Percentiles rank a stretch among this genome's conserved stretches.
phyloP scores from a whole-genome alignment of 2,113 vertebrate genomes.

The Salminus brasiliensis region DNA sequence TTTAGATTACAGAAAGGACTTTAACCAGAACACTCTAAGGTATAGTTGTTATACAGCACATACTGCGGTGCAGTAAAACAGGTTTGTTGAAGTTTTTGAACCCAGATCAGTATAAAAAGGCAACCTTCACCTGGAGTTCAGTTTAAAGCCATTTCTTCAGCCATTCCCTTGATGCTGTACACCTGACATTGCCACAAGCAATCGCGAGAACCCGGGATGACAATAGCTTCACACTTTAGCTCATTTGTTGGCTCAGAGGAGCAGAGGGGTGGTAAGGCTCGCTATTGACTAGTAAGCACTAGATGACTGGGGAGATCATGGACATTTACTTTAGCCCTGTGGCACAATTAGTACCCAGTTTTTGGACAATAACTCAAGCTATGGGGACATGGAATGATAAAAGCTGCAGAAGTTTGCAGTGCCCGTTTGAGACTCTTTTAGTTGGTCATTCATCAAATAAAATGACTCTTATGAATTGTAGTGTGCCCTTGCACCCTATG shows the following conservation, averaged over 20 bases:
- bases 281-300: conserved; percentile 1
- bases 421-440: not conserved
- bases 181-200: conserved; percentile 22
- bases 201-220: not conserved
- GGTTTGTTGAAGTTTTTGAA: not conserved
- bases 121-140: not conserved
- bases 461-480: not conserved
- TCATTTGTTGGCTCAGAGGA: not conserved
- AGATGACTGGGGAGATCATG: not conserved
- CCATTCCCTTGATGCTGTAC: not conserved
- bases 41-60: not conserved
- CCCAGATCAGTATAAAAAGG: not conserved
- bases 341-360: not conserved
- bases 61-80: not conserved
- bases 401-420: not conserved
- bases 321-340: not conserved
- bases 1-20: too few relatives aligned
- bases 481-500: not conserved
- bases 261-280: not conserved
- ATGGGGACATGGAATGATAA: not conserved
- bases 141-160: not conserved
- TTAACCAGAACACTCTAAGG: too few relatives aligned
- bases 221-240: not conserved
- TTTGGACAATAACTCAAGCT: conserved; percentile 20
- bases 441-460: not conserved